These are phyloP conservation scores for Lytechinus variegatus DNA, from an alignment of 35 echinoderm and acorn worm species.

Conservation along the genomic window DNA sequence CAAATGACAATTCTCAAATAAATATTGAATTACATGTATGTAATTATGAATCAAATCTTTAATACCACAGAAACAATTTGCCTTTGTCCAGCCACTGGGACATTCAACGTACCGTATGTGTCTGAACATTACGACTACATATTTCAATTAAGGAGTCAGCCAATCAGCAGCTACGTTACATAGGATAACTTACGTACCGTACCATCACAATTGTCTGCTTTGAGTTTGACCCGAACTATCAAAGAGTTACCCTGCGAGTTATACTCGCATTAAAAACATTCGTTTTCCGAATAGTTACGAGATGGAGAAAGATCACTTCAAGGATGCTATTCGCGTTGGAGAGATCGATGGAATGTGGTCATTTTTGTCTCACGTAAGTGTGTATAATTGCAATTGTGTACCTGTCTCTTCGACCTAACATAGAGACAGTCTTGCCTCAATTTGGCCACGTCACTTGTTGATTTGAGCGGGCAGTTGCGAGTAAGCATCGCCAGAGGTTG, in stretches of 20 bases:
- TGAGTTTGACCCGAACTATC: no score
- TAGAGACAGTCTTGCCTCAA: neutral
- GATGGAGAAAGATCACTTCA: neutral
- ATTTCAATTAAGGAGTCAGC: neutral
- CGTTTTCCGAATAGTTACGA: neutral
- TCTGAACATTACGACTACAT: neutral
- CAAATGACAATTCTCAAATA: neutral
- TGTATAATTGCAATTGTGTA: neutral
- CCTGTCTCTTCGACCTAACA: no score
- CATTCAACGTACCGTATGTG: neutral
- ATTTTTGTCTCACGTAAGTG: constrained; percentile 55
- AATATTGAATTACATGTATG: neutral
- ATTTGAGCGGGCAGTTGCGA: neutral
- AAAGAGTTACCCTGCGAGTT: no score
- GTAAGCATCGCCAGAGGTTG: neutral
- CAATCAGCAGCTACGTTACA: neutral
- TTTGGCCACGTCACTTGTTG: neutral
- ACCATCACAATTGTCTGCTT: no score
- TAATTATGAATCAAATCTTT: neutral
- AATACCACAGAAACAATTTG: no score
- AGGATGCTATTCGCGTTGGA: constrained; percentile 44
- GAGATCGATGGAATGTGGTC: constrained; percentile 67
- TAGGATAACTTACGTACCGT: neutral
- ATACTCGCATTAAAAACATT: neutral
- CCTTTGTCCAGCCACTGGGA: no score